Conservation (phyloP, 2,797 vertebrate species). For the Pteropus rufus region DNA sequence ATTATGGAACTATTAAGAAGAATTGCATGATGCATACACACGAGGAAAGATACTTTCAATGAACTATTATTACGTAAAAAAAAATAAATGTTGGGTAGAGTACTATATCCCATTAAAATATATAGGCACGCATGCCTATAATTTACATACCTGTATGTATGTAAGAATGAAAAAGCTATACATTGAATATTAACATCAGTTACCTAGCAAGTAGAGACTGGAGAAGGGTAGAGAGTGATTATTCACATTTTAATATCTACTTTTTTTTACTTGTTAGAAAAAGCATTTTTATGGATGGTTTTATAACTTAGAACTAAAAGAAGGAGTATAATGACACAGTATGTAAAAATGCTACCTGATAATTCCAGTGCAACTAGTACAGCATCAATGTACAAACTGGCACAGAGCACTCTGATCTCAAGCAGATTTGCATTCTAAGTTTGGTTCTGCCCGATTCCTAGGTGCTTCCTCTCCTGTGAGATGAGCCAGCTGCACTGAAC, state of each 20-base stretch:
- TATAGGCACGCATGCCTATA: not conserved
- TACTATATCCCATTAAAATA: not conserved
- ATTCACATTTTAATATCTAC: not conserved
- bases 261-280: not conserved
- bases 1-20: not conserved
- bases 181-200: not conserved
- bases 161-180: not conserved
- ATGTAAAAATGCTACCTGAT: not conserved
- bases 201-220: not conserved
- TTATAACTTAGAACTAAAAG: not conserved
- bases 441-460: not conserved
- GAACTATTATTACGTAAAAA: not conserved
- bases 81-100: not conserved
- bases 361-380: accelerated
- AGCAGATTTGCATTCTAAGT: accelerated
- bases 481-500: no score
- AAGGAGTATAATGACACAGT: not conserved
- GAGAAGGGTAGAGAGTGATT: not conserved
- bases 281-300: not conserved
- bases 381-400: accelerated
- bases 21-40: not conserved
- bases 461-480: not conserved
- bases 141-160: not conserved
- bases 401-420: accelerated
- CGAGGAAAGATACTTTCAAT: not conserved